Evolutionary conservation across 2,797 vertebrate genomes (phyloP).

Genomic region (Chromis chromis): DNA sequence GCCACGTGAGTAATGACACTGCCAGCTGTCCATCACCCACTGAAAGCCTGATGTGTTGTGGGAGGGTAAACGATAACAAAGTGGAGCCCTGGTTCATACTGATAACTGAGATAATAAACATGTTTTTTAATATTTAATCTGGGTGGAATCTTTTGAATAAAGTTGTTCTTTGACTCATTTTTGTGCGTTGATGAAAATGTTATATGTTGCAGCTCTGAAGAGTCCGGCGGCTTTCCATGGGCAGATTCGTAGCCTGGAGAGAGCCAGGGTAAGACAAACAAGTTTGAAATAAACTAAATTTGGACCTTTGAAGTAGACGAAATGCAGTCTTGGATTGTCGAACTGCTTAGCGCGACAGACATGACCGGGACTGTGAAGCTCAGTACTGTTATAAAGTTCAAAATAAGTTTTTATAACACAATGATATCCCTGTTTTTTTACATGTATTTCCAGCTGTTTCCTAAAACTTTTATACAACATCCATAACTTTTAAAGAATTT

Average conservation of each 20-base stretch:
- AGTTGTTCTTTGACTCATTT: neutral
- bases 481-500: neutral
- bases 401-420: neutral
- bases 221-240: conserved; percentile 98
- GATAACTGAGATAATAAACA: conserved; percentile 30
- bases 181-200: conserved; percentile 32
- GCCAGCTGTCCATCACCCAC: conserved; percentile 18
- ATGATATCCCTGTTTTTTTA: neutral
- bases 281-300: neutral
- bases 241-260: conserved; percentile 98
- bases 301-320: neutral
- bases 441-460: neutral
- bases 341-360: no score
- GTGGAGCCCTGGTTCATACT: neutral
- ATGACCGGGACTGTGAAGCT: neutral
- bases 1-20: conserved; percentile 91
- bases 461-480: neutral
- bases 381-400: neutral
- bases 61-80: conserved; percentile 28
- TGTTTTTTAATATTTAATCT: neutral
- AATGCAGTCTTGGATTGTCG: no score
- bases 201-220: conserved; percentile 90
- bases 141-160: neutral
- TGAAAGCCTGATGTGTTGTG: conserved; percentile 7
- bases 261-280: conserved; percentile 92